Base-by-base conservation (phyloP, 2,888 invertebrate genomes). In the Thymelicus lineola region DNA sequence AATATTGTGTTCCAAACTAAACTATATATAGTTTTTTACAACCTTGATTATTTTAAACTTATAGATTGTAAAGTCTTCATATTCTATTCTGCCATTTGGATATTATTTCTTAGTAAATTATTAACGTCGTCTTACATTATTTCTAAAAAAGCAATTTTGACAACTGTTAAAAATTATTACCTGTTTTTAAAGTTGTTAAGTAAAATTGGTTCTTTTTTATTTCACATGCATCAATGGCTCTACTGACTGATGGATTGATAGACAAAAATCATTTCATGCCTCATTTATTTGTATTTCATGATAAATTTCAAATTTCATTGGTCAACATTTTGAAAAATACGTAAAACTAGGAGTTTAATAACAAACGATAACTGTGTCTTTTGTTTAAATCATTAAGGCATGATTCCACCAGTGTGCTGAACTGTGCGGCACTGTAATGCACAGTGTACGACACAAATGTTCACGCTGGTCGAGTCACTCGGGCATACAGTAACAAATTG, bases 281-380 rank as follows among this genome's bases (percentile, higher is more conserved):
- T 9, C 53, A 45, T 55, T 62, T n/a, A 57, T 60, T 60, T 59
- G 59, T 64, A 36, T 50, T 50, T n/a, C 38, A 42, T 45, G 60
- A 65, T 65, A 65, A 60, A 70, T 65, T 60, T 70, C 45, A 70
- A 53, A 65, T 61, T 45, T 60, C 48, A 53, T 65, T 60, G 65
- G 65, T 60, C 64, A 65, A 70, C 60, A 57, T 65, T 70, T 60
- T 50, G 60, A 17, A 36, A 45, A 55, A 38, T 55, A 69, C 63
- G 50, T 58, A 20, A 58, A 69, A 69, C 17, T 46, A 62, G 58
- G 14, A 48, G 15, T 58, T 63, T 58, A 58, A 69, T 69, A 63
- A 58, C 46, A 20, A 38, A 12, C 15, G 17, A 20, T 64, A 55
- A 35, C 50, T 36, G 20, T 57, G 36, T 6, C 38, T 50, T 12